A percentile compares a stretch with the other conserved stretches of the same genome.
These are phyloP conservation scores for Abscondita cerata DNA, from an alignment of 2,888 invertebrate species.

Conservation along the genomic window DNA sequence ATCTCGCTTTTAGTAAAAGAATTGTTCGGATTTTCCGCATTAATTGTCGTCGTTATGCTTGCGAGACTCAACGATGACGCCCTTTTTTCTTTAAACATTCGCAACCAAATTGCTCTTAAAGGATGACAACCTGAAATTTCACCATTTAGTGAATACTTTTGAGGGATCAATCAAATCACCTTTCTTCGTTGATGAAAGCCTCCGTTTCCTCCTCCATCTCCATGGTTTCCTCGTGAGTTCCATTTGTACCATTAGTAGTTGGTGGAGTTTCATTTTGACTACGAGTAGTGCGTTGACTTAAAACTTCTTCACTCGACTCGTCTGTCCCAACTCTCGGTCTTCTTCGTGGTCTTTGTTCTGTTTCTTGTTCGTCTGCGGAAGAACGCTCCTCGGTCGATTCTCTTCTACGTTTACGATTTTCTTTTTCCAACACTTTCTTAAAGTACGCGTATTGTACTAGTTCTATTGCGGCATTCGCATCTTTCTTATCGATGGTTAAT, in stretches of 20 bases:
- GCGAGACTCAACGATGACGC: constrained; percentile 75
- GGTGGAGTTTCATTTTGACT: constrained; percentile 5
- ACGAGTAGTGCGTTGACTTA: constrained; percentile 18
- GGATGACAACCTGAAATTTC: constrained; percentile 61
- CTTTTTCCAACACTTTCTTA: constrained; percentile 87
- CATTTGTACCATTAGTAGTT: neutral
- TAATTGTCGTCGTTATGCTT: constrained; percentile 70
- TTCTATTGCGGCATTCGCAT: constrained; percentile 92
- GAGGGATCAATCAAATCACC: constrained; percentile 18
- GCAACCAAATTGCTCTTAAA: constrained; percentile 79
- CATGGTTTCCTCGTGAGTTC: constrained; percentile 33
- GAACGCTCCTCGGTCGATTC: constrained; percentile 62
- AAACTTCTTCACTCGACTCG: constrained; percentile 1
- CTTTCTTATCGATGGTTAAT: constrained; percentile 80
- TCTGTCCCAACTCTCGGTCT: constrained; percentile 57
- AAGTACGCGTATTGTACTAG: constrained; percentile 95
- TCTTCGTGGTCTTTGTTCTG: constrained; percentile 57
- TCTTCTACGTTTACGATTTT: constrained; percentile 71
- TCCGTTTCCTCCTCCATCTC: constrained; percentile 42
- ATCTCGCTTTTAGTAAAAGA: constrained; percentile 75
- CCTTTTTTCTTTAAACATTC: constrained; percentile 78
- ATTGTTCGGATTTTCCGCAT: constrained; percentile 65
- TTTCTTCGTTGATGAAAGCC: constrained; percentile 36
- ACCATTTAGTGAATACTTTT: too few relatives aligned
- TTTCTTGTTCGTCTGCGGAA: constrained; percentile 53